phyloP scores from a whole-genome alignment of 2,113 vertebrate species.

The Balaenoptera acutorostrata region DNA sequence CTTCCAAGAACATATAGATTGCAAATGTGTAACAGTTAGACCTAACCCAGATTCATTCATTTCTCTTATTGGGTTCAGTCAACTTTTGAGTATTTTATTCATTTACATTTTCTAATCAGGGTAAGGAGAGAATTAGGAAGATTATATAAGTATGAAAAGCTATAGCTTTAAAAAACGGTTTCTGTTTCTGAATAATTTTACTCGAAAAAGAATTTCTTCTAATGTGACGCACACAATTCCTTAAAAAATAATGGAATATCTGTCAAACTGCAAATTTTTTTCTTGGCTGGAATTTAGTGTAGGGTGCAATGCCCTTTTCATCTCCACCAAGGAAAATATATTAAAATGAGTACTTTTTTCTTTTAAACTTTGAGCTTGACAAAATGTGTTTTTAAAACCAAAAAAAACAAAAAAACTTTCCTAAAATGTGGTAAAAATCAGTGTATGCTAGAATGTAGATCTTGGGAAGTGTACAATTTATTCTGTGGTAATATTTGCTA shows the following conservation, averaged over 20 bases:
- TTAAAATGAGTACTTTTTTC: neutral
- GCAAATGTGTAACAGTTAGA: neutral
- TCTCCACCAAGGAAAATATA: neutral
- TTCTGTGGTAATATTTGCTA: neutral
- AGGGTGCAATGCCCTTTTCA: conserved; percentile 30
- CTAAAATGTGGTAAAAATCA: neutral
- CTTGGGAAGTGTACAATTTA: neutral
- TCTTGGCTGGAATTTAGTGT: conserved; percentile 33
- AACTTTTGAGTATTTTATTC: neutral
- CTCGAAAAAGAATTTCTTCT: neutral
- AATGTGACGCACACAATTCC: neutral
- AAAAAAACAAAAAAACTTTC: neutral
- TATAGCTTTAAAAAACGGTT: neutral
- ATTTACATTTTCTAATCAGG: neutral
- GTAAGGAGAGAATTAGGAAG: neutral
- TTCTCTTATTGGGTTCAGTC: neutral
- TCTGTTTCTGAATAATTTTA: neutral
- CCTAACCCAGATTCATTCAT: neutral
- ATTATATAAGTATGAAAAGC: neutral
- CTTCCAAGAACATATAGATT: neutral
- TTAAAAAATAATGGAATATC: conserved; percentile 15
- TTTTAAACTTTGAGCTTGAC: neutral
- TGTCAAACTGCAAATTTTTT: neutral
- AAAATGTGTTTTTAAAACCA: neutral
- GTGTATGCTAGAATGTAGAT: neutral